Evolutionary conservation across 2,888 invertebrate genomes (phyloP).

Genomic region (Vanessa cardui): DNA sequence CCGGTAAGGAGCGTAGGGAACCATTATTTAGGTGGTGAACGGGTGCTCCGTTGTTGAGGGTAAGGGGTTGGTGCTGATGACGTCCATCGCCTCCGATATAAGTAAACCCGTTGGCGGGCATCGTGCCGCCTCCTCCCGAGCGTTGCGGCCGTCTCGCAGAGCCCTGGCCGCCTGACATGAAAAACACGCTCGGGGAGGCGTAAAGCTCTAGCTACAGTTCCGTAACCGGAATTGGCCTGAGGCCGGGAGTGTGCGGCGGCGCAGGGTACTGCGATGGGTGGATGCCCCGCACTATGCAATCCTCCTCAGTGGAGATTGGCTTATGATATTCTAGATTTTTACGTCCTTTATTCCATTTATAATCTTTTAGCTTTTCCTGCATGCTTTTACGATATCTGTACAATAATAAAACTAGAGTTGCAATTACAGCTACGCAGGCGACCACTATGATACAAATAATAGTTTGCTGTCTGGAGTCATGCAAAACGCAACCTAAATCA

Average conservation of each 20-base stretch:
- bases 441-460: constrained; percentile 90
- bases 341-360: constrained; percentile 90
- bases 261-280: constrained; percentile 80
- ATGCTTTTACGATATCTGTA: constrained; percentile 92
- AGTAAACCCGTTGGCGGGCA: constrained; percentile 89
- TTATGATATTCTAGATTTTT: constrained; percentile 95
- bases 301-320: constrained; percentile 92
- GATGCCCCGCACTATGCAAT: constrained; percentile 88
- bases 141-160: constrained; percentile 77
- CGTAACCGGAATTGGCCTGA: constrained; percentile 91
- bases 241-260: constrained; percentile 79
- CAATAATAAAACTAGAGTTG: constrained; percentile 87
- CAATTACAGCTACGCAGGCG: constrained; percentile 87
- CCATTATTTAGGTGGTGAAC: constrained; percentile 79
- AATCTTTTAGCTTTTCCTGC: constrained; percentile 91
- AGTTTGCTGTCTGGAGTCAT: constrained; percentile 90
- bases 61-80: constrained; percentile 75
- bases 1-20: constrained; percentile 75
- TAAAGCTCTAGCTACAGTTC: constrained; percentile 98
- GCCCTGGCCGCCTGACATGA: constrained; percentile 85
- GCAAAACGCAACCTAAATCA: constrained; percentile 91
- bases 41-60: constrained; percentile 79
- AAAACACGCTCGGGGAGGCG: constrained; percentile 93
- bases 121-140: constrained; percentile 82
- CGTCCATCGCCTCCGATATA: constrained; percentile 87